Evolutionary conservation across 2,113 vertebrate species (phyloP), one percentile per base, ranked within the genome.

Genomic region (Otus sunia): DNA sequence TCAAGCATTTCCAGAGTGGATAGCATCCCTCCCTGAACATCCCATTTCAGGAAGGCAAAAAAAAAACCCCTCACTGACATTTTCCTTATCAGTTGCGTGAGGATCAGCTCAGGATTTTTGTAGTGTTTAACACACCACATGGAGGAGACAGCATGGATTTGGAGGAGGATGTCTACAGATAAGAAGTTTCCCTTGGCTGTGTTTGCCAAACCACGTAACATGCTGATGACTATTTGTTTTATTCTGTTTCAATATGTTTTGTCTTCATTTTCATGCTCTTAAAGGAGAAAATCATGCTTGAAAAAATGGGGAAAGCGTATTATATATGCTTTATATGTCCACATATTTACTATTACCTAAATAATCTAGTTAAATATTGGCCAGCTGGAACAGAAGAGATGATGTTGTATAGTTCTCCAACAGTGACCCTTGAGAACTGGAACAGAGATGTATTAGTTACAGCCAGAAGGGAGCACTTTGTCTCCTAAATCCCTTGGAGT

Each of bases 391-490:
- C 4, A 3, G 66, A 30, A 63, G 23, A 66, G 90, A 32, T 76
- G 94, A 34, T 41, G 75, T 9, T 83, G 67, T 71, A 29, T 37
- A 14, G 43, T 13, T 91, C 67, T 88, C 45, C 84, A 88, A 39
- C 86, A 60, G 41, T 68, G 85, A 93, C 83, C 91, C 86, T 80
- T 74, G 86, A 96, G 92, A 75, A 3, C 83, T 68, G 86, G 88
- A 64, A 73, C 96, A 95, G 92, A 96, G 88, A 88, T 91, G 69
- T 82, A 87, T 96, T 86, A 69, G 77, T 73, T 84, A 14, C 11
- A 94, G 87, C 34, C 96, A 84, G 94, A 87, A 84, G 95, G 96
- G 95, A 97, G 58, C 93, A 84, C 56, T 96, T 88, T 94, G 80
- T 96, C 89, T 89, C 82, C 94, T 53, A 79, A 86, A 94, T 94